A percentile compares a stretch with the other conserved stretches of the same genome.
Conservation (phyloP, 1,140 invertebrate genomes). For the Archivesica marissinica region DNA sequence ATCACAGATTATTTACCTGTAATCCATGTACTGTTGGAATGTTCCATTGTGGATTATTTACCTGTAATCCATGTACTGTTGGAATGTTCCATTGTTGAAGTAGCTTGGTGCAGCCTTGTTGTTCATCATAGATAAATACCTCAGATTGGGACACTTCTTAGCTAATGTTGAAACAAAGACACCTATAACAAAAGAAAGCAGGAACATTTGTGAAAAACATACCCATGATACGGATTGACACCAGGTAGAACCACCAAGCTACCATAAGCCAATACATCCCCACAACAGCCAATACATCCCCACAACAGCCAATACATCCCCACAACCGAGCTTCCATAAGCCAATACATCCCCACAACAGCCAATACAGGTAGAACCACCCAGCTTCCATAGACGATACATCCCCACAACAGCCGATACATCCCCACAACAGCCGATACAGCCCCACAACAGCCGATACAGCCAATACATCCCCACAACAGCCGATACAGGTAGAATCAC, state of each 20-base stretch:
- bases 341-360: background rate
- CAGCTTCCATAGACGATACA: too few species aligned
- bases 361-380: too few species aligned
- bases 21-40: constrained; percentile 88
- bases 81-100: constrained; percentile 89
- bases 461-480: too few species aligned
- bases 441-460: too few species aligned
- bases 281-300: background rate
- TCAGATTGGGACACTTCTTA: constrained; percentile 88
- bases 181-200: constrained; percentile 80
- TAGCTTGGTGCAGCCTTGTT: constrained; percentile 91
- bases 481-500: too few species aligned
- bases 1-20: constrained; percentile 86
- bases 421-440: too few species aligned
- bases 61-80: constrained; percentile 92
- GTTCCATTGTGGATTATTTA: constrained; percentile 84
- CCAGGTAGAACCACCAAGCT: too few species aligned
- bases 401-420: too few species aligned
- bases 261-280: background rate
- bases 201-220: background rate
- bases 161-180: constrained; percentile 89
- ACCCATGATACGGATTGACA: background rate
- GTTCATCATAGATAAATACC: constrained; percentile 90
- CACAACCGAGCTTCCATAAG: background rate
- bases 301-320: background rate